These are phyloP conservation scores for Vombatus ursinus DNA, from an alignment of 2,113 vertebrate genomes.

Conservation along the genomic window DNA sequence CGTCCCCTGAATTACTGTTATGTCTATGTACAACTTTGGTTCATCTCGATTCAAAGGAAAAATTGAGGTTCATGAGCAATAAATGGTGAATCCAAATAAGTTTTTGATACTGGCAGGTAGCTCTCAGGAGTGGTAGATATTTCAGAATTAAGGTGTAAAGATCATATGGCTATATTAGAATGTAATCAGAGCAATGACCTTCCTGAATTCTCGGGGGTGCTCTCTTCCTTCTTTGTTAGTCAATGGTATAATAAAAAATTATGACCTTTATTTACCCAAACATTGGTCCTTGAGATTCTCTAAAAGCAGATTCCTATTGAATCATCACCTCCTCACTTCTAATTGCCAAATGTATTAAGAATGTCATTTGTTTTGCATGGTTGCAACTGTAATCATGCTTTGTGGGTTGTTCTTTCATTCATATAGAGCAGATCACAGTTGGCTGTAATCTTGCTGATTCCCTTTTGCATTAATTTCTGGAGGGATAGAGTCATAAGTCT, in stretches of 20 bases:
- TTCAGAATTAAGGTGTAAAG: neutral
- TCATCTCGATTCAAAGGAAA: neutral
- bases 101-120: neutral
- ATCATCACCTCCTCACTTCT: conserved; percentile 34
- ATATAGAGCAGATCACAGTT: conserved; percentile 19
- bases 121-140: neutral
- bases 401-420: conserved; percentile 31
- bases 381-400: conserved; percentile 8
- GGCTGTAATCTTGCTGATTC: neutral
- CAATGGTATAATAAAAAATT: conserved; percentile 44
- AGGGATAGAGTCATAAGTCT: neutral
- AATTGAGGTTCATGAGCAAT: neutral
- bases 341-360: conserved; percentile 52
- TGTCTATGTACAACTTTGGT: neutral
- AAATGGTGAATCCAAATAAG: neutral
- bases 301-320: conserved; percentile 57
- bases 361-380: neutral
- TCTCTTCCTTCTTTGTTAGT: conserved; percentile 18
- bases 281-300: conserved; percentile 14
- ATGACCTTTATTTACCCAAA: conserved; percentile 37
- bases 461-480: conserved; percentile 13
- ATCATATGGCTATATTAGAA: conserved; percentile 20
- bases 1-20: neutral
- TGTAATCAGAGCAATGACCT: conserved; percentile 23
- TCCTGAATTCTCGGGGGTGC: conserved; percentile 50